Evolutionary conservation across 2,797 vertebrate genomes (phyloP), one percentile per base, ranked within the genome.

Genomic region (Eospalax fontanierii): DNA sequence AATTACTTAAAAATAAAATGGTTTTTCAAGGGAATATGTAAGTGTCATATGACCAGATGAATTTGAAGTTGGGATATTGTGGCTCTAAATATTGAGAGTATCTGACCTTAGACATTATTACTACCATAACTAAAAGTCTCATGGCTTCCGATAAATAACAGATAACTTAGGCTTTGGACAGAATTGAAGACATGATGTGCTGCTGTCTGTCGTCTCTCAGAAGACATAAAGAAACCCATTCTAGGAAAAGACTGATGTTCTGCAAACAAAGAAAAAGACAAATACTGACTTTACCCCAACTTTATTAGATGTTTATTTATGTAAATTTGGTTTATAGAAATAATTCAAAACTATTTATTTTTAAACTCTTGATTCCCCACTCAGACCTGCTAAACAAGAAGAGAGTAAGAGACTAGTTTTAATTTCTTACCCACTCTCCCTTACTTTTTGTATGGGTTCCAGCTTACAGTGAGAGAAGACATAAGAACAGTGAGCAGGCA

Each of bases 1-100:
- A 94, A 70, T 94, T 79, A 93, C 87, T 94, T 96, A 18, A 94
- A 87, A 93, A 38, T 89, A n/a, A 79, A 84, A 83, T 86, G 2
- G 6, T 2, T 65, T 9, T 30, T 40, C n/a, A 75, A 90, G 59
- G 70, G 22, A 92, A 89, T 75, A 30, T 24, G 40, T 63, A 88
- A 68, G 18, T 81, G 8, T 70, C 70, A 63, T 68, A 40, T 70
- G 80, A 79, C 21, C 43, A 83, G 61, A 70, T 80, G 93, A 63
- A 87, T 90, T 79, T 70, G 61, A 88, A 87, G 15, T 85, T 88
- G 75, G 90, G 35, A 19, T 92, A 16, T 73, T 28, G 65, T 61
- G 21, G 57, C 43, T 83, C 22, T 89, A 68, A 89, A 75, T 16
- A 91, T 43, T 54, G 24, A 59, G 61, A 83, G 12, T 91, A 15